Base-by-base conservation (phyloP, 2,113 vertebrate genomes). In the Neomonachus schauinslandi region DNA sequence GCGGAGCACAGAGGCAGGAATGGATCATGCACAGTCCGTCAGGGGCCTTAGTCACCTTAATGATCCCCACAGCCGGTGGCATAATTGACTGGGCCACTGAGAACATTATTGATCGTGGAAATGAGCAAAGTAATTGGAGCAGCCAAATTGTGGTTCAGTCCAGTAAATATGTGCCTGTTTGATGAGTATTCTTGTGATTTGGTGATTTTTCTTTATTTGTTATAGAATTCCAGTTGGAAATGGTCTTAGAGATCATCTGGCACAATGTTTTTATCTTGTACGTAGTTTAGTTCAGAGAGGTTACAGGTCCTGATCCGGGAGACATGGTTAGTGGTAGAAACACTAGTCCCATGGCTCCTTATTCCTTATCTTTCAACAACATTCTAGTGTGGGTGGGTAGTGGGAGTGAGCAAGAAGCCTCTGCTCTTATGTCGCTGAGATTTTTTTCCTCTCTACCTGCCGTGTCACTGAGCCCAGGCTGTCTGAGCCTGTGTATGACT, bases 71-170 rank as follows among this genome's bases (percentile, higher is more conserved):
- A 85, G 59, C 71, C 42, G 16, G 51, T 42, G 39, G 26, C 63
- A 51, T 82, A 67, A 92, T 83, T 61, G 55, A 97, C 69, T 57
- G 39, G 63, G 36, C 79, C 82, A 42, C 72, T 8, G 16, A 93
- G 76, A 96, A 93, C 77, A 49, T 46, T 90, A 94, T 63, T 85
- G 94, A 96, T 97, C 55, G 28, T 36, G 28, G 86, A 86, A 63
- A 90, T 72, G 89, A 63, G 51, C 49, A 33, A 85, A 94, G 94
- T 97, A 91, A 96, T 86, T 81, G 24, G 53, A 96, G 42, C 89
- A 89, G 39, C 63, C 96, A 59, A 84, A 95, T 24, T 88, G 63
- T 84, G 36, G 16, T 49, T 90, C 82, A n/a, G 26, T 79, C 28
- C 42, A 71, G 55, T 39, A 83, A 97, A n/a, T 69, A 79, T 82